Percentiles rank a stretch among this genome's conserved stretches.
Conservation (phyloP, 2,888 invertebrate genomes). For the Caenorhabditis virilis region DNA sequence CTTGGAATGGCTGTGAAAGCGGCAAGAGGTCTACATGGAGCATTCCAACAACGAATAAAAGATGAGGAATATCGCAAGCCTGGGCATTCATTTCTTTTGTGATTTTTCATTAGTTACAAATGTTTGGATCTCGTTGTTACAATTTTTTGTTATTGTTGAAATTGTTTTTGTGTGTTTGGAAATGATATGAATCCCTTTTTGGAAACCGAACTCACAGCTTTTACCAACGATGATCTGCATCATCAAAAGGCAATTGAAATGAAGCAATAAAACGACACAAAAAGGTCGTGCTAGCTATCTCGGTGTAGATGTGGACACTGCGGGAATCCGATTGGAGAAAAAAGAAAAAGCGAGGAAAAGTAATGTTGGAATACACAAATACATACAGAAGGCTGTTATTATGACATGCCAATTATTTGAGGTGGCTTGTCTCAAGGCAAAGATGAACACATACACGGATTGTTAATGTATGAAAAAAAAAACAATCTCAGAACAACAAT, state of each 20-base stretch:
- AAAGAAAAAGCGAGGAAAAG: too few relatives aligned
- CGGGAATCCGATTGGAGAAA: constrained; percentile 1
- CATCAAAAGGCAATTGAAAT: background rate
- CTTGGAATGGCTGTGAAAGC: constrained; percentile 30
- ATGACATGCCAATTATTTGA: constrained; percentile 40
- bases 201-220: too few relatives aligned
- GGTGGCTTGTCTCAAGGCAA: constrained; percentile 27
- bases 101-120: background rate
- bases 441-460: constrained; percentile 3
- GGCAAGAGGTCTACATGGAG: constrained; percentile 10
- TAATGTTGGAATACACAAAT: constrained; percentile 24
- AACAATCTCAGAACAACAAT: too few relatives aligned
- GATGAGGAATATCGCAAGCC: constrained; percentile 22
- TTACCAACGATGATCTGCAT: background rate
- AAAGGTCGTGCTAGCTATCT: constrained; percentile 16
- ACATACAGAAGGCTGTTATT: constrained; percentile 26
- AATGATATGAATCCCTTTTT: background rate
- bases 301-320: background rate
- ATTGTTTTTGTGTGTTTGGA: constrained; percentile 1
- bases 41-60: constrained; percentile 21
- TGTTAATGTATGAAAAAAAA: too few relatives aligned
- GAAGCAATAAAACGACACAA: constrained; percentile 7
- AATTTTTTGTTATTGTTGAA: constrained; percentile 3
- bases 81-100: constrained; percentile 32
- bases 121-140: background rate